phyloP scores from a whole-genome alignment of 2,888 invertebrate species.

The Hybos culiciformis region DNA sequence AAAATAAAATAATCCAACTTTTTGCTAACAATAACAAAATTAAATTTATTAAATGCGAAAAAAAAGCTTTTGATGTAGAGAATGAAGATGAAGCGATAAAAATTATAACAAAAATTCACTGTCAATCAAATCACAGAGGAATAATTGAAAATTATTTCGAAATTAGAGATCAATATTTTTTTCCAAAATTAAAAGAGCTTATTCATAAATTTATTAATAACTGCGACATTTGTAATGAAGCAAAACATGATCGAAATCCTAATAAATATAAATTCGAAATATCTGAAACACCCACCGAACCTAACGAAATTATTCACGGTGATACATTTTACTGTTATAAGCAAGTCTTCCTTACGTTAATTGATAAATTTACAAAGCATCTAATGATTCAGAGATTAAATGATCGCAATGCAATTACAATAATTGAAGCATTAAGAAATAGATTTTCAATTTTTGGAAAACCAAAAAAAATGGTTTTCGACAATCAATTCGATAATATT shows the following conservation, averaged over 20 bases:
- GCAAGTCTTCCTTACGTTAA: neutral
- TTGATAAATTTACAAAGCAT: neutral
- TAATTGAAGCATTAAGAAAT: neutral
- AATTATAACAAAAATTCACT: neutral
- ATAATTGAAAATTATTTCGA: neutral
- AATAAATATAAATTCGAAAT: neutral
- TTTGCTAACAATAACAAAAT: neutral
- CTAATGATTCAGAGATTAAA: neutral
- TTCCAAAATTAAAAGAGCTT: neutral
- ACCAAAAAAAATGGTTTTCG: constrained; percentile 8
- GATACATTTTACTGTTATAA: neutral
- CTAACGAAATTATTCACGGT: neutral
- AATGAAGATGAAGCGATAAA: neutral
- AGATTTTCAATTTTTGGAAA: constrained; percentile 4
- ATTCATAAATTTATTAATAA: neutral
- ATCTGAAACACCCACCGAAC: neutral
- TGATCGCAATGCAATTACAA: neutral
- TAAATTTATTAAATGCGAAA: neutral
- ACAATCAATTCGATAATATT: constrained; percentile 2
- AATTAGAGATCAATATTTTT: neutral
- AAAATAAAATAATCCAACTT: neutral
- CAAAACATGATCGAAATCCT: neutral
- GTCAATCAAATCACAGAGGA: neutral
- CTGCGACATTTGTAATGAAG: neutral
- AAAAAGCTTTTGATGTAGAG: neutral